phyloP scores from a whole-genome alignment of 2,797 vertebrate genomes.

The Melanotaenia maccullochi region DNA sequence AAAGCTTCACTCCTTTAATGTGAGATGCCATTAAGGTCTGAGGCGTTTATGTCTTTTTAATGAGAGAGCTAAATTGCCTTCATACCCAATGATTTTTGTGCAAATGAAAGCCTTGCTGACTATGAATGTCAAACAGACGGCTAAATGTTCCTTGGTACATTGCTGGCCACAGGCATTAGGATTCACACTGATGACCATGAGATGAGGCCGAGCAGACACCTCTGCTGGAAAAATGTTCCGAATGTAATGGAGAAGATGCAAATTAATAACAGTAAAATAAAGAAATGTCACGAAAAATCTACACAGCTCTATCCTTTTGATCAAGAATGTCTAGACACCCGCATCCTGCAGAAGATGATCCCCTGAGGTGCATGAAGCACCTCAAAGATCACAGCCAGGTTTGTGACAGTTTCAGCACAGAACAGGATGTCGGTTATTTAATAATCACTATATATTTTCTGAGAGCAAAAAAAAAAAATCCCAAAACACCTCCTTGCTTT shows the following conservation, averaged over 20 bases:
- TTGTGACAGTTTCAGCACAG: conserved; percentile 48
- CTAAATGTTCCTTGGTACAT: conserved; percentile 73
- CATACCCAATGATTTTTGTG: conserved; percentile 77
- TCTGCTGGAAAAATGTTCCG: conserved; percentile 38
- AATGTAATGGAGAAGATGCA: conserved; percentile 48
- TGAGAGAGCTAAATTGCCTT: conserved; percentile 83
- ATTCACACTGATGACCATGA: conserved; percentile 60
- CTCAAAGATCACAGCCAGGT: conserved; percentile 38
- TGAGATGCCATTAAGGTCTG: conserved; percentile 78
- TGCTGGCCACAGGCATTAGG: conserved; percentile 60
- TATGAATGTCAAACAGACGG: conserved; percentile 77
- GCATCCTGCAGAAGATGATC: conserved; percentile 26
- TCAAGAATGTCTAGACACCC: conserved; percentile 34
- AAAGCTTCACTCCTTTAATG: conserved; percentile 67
- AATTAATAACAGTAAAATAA: conserved; percentile 14
- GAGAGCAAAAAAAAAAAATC: conserved; percentile 24
- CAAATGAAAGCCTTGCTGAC: conserved; percentile 77
- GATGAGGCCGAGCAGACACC: conserved; percentile 39
- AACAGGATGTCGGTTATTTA: conserved; percentile 41
- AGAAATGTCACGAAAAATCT: conserved; percentile 26
- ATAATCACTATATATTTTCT: conserved; percentile 35
- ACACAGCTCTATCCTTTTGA: conserved; percentile 31
- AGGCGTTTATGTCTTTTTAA: conserved; percentile 85
- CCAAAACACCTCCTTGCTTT: conserved; percentile 21
- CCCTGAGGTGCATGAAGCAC: conserved; percentile 30